A percentile compares a stretch with the other conserved stretches of the same genome.
These are phyloP conservation scores for Drosophila persimilis DNA, from an alignment of 1,140 invertebrate genomes.

Conservation along the genomic window DNA sequence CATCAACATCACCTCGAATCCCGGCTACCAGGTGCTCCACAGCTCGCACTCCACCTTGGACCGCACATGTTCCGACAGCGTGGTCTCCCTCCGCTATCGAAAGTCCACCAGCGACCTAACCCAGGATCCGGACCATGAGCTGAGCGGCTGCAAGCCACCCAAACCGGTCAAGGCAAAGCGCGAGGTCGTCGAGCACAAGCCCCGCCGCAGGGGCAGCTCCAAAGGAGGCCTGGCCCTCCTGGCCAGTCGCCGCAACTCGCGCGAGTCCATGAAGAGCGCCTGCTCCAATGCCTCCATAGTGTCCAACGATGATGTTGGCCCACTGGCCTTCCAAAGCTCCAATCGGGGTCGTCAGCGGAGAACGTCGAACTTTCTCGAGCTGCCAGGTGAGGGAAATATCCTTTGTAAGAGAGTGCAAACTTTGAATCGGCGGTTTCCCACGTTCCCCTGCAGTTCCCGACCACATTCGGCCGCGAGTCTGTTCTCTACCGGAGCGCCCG, in stretches of 20 bases:
- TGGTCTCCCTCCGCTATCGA: slow-evolving; percentile 84
- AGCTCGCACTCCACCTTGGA: slow-evolving; percentile 82
- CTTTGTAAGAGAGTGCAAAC: not conserved
- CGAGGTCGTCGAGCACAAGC: slow-evolving; percentile 63
- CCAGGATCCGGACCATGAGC: slow-evolving; percentile 83
- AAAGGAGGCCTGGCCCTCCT: slow-evolving; percentile 89
- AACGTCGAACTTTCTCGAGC: slow-evolving; percentile 93
- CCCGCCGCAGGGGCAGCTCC: slow-evolving; percentile 74
- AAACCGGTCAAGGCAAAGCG: slow-evolving; percentile 61
- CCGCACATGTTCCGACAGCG: slow-evolving; percentile 81
- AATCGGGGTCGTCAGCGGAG: slow-evolving; percentile 89
- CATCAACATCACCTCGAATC: slow-evolving; percentile 82
- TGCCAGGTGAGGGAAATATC: slow-evolving; percentile 87
- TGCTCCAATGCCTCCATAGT: slow-evolving; percentile 86
- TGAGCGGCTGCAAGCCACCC: slow-evolving; percentile 60
- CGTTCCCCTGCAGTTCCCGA: slow-evolving; percentile 87
- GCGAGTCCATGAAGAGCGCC: slow-evolving; percentile 88
- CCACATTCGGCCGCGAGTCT: slow-evolving; percentile 91
- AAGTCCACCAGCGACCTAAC: slow-evolving; percentile 90
- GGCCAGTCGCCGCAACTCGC: slow-evolving; percentile 88
- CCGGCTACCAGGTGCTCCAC: slow-evolving; percentile 81
- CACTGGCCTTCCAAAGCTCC: slow-evolving; percentile 88
- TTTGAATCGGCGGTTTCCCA: not conserved
- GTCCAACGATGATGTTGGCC: slow-evolving; percentile 89
- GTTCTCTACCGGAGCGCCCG: slow-evolving; percentile 91